Base-by-base conservation (phyloP, 2,888 invertebrate genomes). In the Siphonodentalium dalli region DNA sequence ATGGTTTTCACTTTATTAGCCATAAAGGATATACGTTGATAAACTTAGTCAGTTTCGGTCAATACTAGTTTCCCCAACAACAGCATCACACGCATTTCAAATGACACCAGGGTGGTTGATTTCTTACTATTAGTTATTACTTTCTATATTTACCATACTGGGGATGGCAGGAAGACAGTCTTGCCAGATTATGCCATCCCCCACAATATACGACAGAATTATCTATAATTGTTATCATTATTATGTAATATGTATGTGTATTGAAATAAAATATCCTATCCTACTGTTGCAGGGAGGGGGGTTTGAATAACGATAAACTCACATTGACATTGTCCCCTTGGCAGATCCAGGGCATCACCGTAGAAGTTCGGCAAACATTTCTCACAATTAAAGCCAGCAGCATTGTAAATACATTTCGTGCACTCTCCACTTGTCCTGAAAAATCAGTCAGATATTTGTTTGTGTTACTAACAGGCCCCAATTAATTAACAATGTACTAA, bases 371-470 rank as follows among this genome's bases (percentile, higher is more conserved):
- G 87, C 65, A 94, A 84, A 83, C 98, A 98, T 71, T 89, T 89
- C 65, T 97, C 96, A 78, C 98, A 99, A 76, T 90, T 88, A 35
- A 87, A 85, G 0, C 98, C 98, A 35, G 89, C 93, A 0, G 97
- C 97, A 74, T 94, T 94, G 82, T 93, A 91, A 65, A 97, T 93
- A 82, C 99, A 99, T 82, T 97, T 97, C 38, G 94, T 84, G 83
- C 99, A 99, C 75, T 93, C 92, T 18, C 98, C 98, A 4, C 91
- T 92, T 1, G 90, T 91, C n/a, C 93, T 82, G 62, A 2, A 45
- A 28, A 20, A 6, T 34, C 6, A 6, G 18, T 15, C 13, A 15
- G 6, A 0, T 9, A 9, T 2, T 15, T 15, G 18, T 34, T 11
- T 34, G 1, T 18, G 18, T 0, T 15, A 8, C n/a, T 33, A 15